Conservation (phyloP, 1,140 invertebrate genomes). For the Macrosteles quadrilineatus region DNA sequence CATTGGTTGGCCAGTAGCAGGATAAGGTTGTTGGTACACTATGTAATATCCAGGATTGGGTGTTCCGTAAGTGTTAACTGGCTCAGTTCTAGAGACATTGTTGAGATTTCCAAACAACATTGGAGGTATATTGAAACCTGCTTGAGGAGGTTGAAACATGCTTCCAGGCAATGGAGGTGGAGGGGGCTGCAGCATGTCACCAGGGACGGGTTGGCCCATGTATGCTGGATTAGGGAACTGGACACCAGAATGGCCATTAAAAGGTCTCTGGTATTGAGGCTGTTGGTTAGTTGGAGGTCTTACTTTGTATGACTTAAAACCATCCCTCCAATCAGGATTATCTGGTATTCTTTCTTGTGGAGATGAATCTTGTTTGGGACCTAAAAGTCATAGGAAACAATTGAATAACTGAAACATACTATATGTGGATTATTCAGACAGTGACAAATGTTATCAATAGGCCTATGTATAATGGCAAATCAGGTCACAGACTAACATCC, state of each 20-base stretch:
- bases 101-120: constrained; percentile 5
- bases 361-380: neutral
- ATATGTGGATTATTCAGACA: too few relatives aligned
- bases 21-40: neutral
- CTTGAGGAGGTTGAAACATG: constrained; percentile 5
- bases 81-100: neutral
- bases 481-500: neutral
- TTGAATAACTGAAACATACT: too few relatives aligned
- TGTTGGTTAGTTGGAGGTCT: neutral
- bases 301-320: constrained; percentile 27
- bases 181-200: neutral
- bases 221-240: neutral
- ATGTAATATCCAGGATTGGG: constrained; percentile 10
- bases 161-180: neutral
- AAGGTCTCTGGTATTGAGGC: neutral
- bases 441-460: too few relatives aligned
- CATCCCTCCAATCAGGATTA: neutral
- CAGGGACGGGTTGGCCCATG: neutral
- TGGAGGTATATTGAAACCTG: constrained; percentile 13
- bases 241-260: neutral
- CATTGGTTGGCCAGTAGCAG: neutral
- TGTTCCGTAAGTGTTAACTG: neutral
- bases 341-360: neutral
- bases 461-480: neutral
- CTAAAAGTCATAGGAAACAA: neutral